Percentiles rank a stretch among this genome's conserved stretches.
phyloP scores from a whole-genome alignment of 2,797 vertebrate species.

The Limnodromus scolopaceus region DNA sequence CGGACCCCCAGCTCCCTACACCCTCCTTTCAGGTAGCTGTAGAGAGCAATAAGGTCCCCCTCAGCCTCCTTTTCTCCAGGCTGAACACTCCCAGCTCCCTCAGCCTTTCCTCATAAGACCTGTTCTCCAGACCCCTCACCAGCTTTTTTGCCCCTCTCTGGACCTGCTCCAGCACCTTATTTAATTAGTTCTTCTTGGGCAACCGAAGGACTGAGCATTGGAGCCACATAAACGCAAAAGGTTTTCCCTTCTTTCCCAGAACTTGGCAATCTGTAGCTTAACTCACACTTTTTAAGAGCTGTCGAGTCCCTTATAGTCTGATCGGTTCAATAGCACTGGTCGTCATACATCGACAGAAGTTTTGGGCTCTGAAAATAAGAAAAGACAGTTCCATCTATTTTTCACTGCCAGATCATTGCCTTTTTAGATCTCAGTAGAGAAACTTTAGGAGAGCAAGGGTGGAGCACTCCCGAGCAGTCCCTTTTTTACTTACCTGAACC shows the following conservation, averaged over 20 bases:
- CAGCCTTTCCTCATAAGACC: no score
- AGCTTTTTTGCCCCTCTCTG: no score
- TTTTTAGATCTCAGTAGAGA: neutral
- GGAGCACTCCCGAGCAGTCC: neutral
- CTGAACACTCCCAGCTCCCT: no score
- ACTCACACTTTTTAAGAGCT: neutral
- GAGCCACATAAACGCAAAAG: rapidly evolving
- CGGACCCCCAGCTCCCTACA: no score
- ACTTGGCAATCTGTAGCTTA: neutral
- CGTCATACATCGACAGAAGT: neutral
- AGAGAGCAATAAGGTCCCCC: no score
- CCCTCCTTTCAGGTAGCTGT: no score
- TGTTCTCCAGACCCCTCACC: no score
- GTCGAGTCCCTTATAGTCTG: rapidly evolving
- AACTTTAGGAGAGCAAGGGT: neutral
- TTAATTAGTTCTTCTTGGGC: neutral
- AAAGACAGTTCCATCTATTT: neutral
- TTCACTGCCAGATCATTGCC: rapidly evolving
- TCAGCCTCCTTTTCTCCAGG: no score
- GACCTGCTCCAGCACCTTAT: no score
- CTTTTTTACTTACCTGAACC: neutral
- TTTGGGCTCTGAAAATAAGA: neutral
- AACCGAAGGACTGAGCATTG: rapidly evolving
- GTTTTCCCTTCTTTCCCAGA: neutral
- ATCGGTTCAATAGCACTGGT: rapidly evolving